These are phyloP conservation scores for Tipula helvola DNA, from an alignment of 2,888 invertebrate genomes.

Conservation along the genomic window DNA sequence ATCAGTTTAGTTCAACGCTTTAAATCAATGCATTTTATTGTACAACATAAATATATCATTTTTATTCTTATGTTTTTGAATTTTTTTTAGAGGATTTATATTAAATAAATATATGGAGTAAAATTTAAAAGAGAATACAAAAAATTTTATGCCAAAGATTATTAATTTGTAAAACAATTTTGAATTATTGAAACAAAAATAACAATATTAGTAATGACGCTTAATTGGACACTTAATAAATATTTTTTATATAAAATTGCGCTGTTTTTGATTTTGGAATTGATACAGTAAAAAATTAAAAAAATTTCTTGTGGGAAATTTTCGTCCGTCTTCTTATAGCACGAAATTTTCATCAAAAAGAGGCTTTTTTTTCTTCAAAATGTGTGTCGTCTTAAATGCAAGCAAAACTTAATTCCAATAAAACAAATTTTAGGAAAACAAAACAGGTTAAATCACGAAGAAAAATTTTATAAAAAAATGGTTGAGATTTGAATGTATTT, in stretches of 20 bases:
- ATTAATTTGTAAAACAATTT: background rate
- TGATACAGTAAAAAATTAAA: too few relatives aligned
- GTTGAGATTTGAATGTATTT: too few relatives aligned
- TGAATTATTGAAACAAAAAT: background rate
- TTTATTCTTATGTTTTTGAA: background rate
- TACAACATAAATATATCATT: background rate
- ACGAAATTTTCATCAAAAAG: too few relatives aligned
- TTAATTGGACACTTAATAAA: background rate
- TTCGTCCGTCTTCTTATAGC: too few relatives aligned
- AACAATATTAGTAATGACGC: background rate
- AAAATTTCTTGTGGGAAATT: too few relatives aligned
- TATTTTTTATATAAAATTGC: background rate
- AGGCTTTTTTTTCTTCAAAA: too few relatives aligned
- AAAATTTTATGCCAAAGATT: background rate
- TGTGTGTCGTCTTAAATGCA: too few relatives aligned
- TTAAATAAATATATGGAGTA: background rate
- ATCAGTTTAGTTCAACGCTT: slow-evolving; percentile 28
- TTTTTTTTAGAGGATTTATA: background rate
- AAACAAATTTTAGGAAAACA: too few relatives aligned
- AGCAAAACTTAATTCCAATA: too few relatives aligned
- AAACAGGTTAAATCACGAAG: too few relatives aligned
- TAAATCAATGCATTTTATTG: too few relatives aligned
- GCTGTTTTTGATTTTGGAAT: background rate
- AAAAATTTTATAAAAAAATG: too few relatives aligned
- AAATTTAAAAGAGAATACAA: background rate